Conservation (phyloP, 2,888 invertebrate species). For the Atrina japonica region DNA sequence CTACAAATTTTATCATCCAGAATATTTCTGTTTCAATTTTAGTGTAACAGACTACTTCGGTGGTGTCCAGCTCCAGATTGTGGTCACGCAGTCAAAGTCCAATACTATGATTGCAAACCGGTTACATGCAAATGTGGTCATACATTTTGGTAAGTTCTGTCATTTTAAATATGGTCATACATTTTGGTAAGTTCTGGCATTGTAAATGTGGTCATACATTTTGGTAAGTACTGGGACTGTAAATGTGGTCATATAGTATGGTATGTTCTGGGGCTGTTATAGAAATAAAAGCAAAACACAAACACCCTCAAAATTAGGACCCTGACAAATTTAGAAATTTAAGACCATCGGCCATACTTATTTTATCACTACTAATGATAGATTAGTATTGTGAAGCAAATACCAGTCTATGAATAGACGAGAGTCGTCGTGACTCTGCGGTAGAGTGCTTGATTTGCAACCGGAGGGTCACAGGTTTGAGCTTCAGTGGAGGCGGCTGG, state of each 20-base stretch:
- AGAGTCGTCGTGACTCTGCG: no score
- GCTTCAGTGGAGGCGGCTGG: no score
- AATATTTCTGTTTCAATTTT: conserved; percentile 46
- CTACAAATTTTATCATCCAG: no score
- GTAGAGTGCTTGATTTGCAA: no score
- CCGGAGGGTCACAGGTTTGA: no score
- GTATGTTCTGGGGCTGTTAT: conserved; percentile 76
- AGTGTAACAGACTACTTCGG: conserved; percentile 96
- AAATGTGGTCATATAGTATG: conserved; percentile 96
- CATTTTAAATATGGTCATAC: conserved; percentile 91
- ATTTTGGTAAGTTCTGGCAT: conserved; percentile 89
- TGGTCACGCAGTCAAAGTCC: conserved; percentile 89
- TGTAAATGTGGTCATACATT: conserved; percentile 92
- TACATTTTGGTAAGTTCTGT: conserved; percentile 89
- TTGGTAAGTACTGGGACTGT: conserved; percentile 85
- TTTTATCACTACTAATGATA: no score
- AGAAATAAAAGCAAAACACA: no score
- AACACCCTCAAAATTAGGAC: no score
- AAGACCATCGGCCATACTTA: no score
- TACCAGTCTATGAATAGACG: no score
- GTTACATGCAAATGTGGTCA: conserved; percentile 96
- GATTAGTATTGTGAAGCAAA: no score
- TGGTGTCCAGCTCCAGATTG: conserved; percentile 99
- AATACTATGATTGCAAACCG: conserved; percentile 92
- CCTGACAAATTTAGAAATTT: no score